These are phyloP conservation scores for Drosophila tristis DNA, from an alignment of 1,140 invertebrate genomes.

Conservation along the genomic window DNA sequence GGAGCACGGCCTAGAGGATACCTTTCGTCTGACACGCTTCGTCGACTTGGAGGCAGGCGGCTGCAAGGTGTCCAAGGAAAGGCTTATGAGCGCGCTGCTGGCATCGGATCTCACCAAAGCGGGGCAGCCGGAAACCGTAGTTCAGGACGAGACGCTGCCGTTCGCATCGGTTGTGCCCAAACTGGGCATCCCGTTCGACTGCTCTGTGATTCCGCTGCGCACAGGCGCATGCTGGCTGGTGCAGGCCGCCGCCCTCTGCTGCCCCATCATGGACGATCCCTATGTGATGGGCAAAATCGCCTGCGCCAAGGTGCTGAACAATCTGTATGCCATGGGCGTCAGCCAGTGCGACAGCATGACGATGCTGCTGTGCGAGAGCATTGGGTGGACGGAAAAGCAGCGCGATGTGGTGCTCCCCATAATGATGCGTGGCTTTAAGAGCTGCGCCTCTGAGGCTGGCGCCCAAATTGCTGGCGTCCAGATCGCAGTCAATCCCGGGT, in stretches of 20 bases:
- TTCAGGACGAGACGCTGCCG: conserved; percentile 91
- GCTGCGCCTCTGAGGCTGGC: conserved; percentile 96
- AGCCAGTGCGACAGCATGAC: conserved; percentile 99
- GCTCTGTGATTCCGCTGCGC: conserved; percentile 92
- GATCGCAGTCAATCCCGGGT: conserved; percentile 99
- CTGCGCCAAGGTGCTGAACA: conserved; percentile 99
- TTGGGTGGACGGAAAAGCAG: conserved; percentile 98
- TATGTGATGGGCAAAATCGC: conserved; percentile 99
- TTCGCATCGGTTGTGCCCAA: conserved; percentile 95
- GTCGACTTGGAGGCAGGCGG: conserved; percentile 99
- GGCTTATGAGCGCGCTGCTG: conserved; percentile 92
- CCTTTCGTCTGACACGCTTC: conserved; percentile 98
- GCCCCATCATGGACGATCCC: conserved; percentile 98
- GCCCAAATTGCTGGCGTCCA: conserved; percentile 97
- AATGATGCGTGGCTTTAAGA: conserved; percentile 87
- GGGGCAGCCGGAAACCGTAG: conserved; percentile 91
- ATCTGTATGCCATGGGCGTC: conserved; percentile 99
- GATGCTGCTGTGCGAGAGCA: conserved; percentile 97
- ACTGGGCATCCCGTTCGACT: conserved; percentile 91
- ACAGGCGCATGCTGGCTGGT: conserved; percentile 97
- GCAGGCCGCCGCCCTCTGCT: conserved; percentile 99
- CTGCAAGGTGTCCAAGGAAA: conserved; percentile 99
- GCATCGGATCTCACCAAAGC: conserved; percentile 91
- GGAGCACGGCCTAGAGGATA: conserved; percentile 96
- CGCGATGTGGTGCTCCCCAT: conserved; percentile 97